These are phyloP conservation scores for Nilaparvata lugens DNA, from an alignment of 1,140 invertebrate genomes.

Conservation along the genomic window DNA sequence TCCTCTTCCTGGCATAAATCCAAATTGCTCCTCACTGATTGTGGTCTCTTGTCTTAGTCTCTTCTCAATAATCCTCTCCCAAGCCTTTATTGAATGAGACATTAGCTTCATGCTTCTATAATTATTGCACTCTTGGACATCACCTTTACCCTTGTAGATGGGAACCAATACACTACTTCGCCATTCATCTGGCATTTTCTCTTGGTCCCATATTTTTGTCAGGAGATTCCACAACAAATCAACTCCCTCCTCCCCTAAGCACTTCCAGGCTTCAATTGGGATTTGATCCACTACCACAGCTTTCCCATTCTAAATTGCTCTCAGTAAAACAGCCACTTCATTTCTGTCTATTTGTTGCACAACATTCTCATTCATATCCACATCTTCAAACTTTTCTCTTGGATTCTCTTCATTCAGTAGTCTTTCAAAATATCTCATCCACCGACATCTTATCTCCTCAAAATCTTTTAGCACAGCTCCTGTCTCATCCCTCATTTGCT, in stretches of 20 bases:
- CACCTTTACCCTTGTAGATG: conserved; percentile 11
- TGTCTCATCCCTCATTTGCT: conserved; percentile 9
- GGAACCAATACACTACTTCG: conserved; percentile 6
- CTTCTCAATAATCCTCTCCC: too few relatives aligned
- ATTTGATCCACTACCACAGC: conserved; percentile 8
- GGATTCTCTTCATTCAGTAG: conserved; percentile 9
- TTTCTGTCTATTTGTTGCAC: background rate
- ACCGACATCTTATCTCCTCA: conserved; percentile 3
- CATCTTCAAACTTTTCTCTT: conserved; percentile 4
- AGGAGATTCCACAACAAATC: conserved; percentile 7
- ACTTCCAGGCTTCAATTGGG: conserved; percentile 13
- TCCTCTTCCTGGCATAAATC: too few relatives aligned
- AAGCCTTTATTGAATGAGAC: conserved; percentile 1
- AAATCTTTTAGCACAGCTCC: conserved; percentile 5
- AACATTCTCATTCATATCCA: background rate
- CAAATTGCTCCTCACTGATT: too few relatives aligned
- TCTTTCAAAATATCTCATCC: conserved; percentile 10
- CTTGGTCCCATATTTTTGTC: too few relatives aligned
- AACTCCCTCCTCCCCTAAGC: conserved; percentile 7
- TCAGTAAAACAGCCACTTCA: background rate
- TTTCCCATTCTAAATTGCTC: conserved; percentile 11
- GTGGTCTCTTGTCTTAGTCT: too few relatives aligned
- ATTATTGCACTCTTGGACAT: conserved; percentile 6
- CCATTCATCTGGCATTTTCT: conserved; percentile 6
- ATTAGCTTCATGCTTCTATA: conserved; percentile 10